These are phyloP conservation scores for Xyrichtys novacula DNA, from an alignment of 2,797 vertebrate genomes.

Conservation along the genomic window DNA sequence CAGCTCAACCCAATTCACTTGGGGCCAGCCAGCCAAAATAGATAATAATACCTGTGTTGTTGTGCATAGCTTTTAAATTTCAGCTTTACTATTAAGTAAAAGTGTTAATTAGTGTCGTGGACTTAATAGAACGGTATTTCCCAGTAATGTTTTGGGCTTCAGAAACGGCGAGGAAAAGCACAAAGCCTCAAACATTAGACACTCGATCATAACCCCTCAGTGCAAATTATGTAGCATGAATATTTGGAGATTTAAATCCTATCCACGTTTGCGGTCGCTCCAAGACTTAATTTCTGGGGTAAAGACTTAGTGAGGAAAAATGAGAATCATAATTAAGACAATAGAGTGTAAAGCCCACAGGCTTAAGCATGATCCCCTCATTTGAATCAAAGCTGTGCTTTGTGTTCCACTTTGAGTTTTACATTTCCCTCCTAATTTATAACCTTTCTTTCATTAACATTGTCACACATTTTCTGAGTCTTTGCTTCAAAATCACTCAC, in stretches of 20 bases:
- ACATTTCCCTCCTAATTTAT: constrained; percentile 15
- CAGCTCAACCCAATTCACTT: too few species aligned
- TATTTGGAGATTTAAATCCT: constrained; percentile 7
- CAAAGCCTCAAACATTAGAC: background rate
- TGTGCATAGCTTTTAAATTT: too few species aligned
- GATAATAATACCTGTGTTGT: too few species aligned
- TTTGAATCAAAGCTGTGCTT: constrained; percentile 8
- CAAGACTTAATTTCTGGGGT: constrained; percentile 7
- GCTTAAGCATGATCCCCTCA: constrained; percentile 16
- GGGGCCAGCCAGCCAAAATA: too few species aligned
- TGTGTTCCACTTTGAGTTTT: constrained; percentile 3
- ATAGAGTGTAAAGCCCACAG: constrained; percentile 10
- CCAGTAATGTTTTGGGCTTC: background rate
- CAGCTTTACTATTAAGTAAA: too few species aligned
- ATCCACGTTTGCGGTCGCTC: background rate
- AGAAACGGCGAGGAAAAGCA: background rate
- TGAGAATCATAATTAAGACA: constrained; percentile 27
- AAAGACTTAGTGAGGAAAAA: background rate
- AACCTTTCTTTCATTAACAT: constrained; percentile 19
- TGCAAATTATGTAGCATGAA: constrained; percentile 1
- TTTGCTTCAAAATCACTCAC: constrained; percentile 8
- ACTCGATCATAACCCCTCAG: background rate
- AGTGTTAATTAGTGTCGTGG: too few species aligned
- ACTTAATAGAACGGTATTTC: background rate
- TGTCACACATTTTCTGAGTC: background rate